These are phyloP conservation scores for Macquaria australasica DNA, from an alignment of 2,113 vertebrate genomes.

Conservation along the genomic window DNA sequence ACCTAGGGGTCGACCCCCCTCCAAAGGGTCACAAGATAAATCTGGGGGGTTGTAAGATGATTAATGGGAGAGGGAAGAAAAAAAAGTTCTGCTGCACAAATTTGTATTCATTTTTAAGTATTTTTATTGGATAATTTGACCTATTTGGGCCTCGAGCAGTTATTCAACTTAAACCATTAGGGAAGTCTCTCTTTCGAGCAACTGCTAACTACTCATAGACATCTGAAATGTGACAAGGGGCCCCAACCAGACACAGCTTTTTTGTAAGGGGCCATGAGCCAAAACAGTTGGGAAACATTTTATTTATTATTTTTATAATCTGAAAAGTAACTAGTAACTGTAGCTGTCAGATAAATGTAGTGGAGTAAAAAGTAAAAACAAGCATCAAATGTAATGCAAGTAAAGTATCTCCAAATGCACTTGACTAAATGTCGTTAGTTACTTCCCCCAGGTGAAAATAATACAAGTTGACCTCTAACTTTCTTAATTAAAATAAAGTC, in stretches of 20 bases:
- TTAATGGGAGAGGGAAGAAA: neutral
- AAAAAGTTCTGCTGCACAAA: neutral
- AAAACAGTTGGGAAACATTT: neutral
- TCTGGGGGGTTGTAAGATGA: slow-evolving; percentile 1
- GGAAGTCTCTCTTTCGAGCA: neutral
- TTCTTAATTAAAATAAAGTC: slow-evolving; percentile 5
- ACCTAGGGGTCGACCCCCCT: neutral
- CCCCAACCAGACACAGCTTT: neutral
- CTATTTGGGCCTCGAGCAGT: neutral
- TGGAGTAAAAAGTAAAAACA: neutral
- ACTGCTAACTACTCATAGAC: neutral
- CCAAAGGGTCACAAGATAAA: neutral
- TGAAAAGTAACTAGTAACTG: neutral
- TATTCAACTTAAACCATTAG: neutral
- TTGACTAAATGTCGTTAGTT: neutral
- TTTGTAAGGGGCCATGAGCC: neutral
- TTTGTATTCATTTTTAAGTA: neutral
- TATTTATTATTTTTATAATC: neutral
- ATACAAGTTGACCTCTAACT: neutral
- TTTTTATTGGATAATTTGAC: neutral
- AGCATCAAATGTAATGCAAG: neutral
- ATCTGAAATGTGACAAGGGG: neutral
- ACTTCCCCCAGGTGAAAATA: neutral
- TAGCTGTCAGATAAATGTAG: too few relatives aligned
- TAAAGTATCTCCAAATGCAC: neutral